phyloP scores from a whole-genome alignment of 2,113 vertebrate genomes.

The Lepisosteus osseus region DNA sequence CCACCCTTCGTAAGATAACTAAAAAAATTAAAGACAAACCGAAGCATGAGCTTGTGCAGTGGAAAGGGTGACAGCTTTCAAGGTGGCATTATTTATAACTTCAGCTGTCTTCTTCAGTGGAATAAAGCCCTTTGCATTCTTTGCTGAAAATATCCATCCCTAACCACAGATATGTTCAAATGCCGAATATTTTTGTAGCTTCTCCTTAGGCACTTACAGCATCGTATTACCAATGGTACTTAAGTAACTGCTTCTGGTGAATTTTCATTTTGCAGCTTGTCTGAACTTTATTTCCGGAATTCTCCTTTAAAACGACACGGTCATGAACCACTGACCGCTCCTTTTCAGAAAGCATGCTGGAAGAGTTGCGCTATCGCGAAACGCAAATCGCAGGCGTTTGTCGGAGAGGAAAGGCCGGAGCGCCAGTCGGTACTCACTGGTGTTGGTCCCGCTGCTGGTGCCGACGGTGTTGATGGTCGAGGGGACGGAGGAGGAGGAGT shows the following conservation, averaged over 20 bases:
- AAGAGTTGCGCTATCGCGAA: no score
- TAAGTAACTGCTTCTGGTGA: no score
- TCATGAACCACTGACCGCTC: no score
- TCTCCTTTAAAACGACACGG: no score
- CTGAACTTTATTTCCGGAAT: no score
- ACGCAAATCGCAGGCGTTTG: neutral
- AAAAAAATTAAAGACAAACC: conserved; percentile 37
- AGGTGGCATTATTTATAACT: conserved; percentile 71
- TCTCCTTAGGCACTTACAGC: conserved; percentile 26
- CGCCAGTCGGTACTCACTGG: conserved; percentile 74
- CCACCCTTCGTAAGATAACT: no score
- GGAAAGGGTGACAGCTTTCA: conserved; percentile 51
- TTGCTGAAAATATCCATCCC: conserved; percentile 70
- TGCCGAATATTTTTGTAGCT: conserved; percentile 47
- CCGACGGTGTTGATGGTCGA: conserved; percentile 93
- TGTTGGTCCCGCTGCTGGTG: conserved; percentile 75
- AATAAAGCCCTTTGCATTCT: conserved; percentile 61
- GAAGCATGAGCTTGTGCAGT: conserved; percentile 57
- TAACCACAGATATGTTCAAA: conserved; percentile 65
- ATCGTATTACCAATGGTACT: no score
- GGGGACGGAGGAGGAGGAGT: conserved; percentile 92
- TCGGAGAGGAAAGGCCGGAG: neutral
- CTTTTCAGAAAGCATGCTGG: no score
- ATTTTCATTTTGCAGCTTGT: no score
- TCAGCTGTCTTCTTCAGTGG: conserved; percentile 73